Evolutionary conservation across 2,113 vertebrate genomes (phyloP).

Genomic region (Ochotona princeps): DNA sequence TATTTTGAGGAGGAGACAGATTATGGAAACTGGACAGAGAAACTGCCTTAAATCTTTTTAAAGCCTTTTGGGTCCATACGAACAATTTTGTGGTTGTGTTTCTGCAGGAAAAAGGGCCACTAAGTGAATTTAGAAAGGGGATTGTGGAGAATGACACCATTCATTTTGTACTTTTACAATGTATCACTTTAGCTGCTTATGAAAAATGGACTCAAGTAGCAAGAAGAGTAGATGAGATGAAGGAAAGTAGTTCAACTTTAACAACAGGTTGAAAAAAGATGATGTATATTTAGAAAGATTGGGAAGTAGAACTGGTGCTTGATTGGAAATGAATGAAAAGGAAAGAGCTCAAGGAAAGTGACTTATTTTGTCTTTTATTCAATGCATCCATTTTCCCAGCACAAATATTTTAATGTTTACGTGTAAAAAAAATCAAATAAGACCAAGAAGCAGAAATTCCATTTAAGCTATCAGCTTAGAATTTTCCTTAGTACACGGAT

Average conservation of each 20-base stretch:
- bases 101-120: not conserved
- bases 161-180: not conserved
- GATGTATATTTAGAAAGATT: not conserved
- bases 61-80: not conserved
- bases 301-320: not conserved
- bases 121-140: not conserved
- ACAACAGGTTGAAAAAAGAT: not conserved
- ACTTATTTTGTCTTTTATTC: slow-evolving; percentile 43
- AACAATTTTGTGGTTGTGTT: not conserved
- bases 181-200: not conserved
- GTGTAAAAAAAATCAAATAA: slow-evolving; percentile 31
- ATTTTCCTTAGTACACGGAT: not conserved
- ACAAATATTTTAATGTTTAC: slow-evolving; percentile 4
- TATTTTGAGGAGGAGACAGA: not conserved
- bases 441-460: slow-evolving; percentile 20
- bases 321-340: not conserved
- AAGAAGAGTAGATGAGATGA: not conserved
- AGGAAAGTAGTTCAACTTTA: not conserved
- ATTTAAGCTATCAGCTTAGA: not conserved
- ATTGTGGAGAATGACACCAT: not conserved
- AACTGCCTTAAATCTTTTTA: not conserved
- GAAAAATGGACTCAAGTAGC: not conserved
- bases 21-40: not conserved
- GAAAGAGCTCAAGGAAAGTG: not conserved
- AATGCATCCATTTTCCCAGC: slow-evolving; percentile 6